phyloP scores from a whole-genome alignment of 2,888 invertebrate species.

The Cheilosia vulpina region DNA sequence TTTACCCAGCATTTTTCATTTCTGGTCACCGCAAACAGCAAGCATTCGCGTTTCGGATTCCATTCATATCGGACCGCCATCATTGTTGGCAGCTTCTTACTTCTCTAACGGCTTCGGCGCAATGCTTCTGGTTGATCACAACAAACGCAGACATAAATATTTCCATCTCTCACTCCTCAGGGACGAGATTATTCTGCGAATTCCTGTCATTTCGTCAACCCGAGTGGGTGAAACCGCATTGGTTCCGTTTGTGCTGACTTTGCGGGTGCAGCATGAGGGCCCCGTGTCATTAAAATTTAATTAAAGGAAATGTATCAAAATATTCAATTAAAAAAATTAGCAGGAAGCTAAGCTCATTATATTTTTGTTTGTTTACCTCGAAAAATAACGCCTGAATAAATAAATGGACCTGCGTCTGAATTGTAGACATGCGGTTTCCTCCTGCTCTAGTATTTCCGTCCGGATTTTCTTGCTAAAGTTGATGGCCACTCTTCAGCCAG shows the following conservation, averaged over 20 bases:
- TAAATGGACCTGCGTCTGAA: background rate
- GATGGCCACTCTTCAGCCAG: background rate
- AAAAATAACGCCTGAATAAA: background rate
- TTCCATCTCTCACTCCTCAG: background rate
- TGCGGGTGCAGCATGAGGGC: background rate
- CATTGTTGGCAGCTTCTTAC: background rate
- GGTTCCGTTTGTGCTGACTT: background rate
- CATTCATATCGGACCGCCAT: background rate
- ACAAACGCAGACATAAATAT: background rate
- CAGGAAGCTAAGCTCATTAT: slow-evolving; percentile 6
- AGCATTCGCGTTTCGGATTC: slow-evolving; percentile 19
- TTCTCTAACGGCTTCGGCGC: background rate
- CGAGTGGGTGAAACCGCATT: slow-evolving; percentile 7
- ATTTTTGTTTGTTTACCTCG: background rate
- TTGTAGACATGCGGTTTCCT: background rate
- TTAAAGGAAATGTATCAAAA: background rate
- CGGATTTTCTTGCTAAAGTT: background rate
- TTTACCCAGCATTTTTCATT: slow-evolving; percentile 10
- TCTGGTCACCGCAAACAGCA: slow-evolving; percentile 37
- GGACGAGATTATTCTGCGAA: background rate
- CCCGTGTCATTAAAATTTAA: slow-evolving; percentile 1
- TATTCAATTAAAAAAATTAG: background rate
- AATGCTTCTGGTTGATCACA: background rate
- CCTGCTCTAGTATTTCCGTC: slow-evolving; percentile 3
- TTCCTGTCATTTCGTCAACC: background rate